Percentiles rank a stretch among this genome's conserved stretches.
Evolutionary conservation across 1,140 invertebrate species (phyloP).

Genomic region (Prorops nasuta): DNA sequence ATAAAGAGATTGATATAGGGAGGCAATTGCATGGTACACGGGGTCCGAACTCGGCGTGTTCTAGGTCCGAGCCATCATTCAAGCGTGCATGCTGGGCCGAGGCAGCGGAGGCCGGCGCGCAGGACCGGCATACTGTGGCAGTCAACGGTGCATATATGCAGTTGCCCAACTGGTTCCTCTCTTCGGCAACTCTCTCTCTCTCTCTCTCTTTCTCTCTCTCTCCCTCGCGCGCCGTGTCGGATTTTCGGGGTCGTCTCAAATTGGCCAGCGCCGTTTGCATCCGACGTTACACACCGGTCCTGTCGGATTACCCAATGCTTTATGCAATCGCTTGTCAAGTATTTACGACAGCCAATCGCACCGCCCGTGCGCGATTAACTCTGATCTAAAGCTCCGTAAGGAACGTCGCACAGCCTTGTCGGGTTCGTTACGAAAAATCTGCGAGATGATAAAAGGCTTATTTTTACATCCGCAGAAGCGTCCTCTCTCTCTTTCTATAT

Average conservation of each 20-base stretch:
- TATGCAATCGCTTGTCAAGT: conserved; percentile 25
- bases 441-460: too few relatives aligned
- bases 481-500: too few relatives aligned
- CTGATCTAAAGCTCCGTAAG: neutral
- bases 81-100: too few relatives aligned
- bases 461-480: too few relatives aligned
- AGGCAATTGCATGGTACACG: conserved; percentile 31
- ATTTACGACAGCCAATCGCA: conserved; percentile 4
- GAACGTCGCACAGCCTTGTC: conserved; percentile 16
- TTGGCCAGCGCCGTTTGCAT: conserved; percentile 17
- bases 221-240: conserved; percentile 13
- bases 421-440: conserved; percentile 12
- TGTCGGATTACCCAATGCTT: conserved; percentile 29
- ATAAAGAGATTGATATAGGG: conserved; percentile 32
- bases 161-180: conserved; percentile 14
- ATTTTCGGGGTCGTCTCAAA: conserved; percentile 21
- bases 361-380: conserved; percentile 16
- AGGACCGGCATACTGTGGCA: too few relatives aligned
- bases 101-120: too few relatives aligned
- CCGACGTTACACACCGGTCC: conserved; percentile 15
- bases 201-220: too few relatives aligned
- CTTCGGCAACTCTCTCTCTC: too few relatives aligned
- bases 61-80: conserved; percentile 27
- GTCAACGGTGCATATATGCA: too few relatives aligned
- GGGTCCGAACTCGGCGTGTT: conserved; percentile 17